phyloP scores from a whole-genome alignment of 2,888 invertebrate genomes.

The Euproctis similis region DNA sequence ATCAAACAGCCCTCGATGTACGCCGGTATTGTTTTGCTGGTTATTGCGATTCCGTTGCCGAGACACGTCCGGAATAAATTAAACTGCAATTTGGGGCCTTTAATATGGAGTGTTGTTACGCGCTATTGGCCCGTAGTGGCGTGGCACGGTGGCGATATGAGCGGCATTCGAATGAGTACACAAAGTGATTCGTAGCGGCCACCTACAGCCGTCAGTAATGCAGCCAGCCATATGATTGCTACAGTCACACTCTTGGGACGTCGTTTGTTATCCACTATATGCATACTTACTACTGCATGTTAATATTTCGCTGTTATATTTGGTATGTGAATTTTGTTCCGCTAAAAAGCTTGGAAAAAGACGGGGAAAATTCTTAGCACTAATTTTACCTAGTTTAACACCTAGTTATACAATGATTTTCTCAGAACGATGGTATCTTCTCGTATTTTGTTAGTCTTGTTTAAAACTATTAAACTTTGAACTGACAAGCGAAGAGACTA shows the following conservation, averaged over 20 bases:
- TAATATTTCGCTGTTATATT: no score
- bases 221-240: slow-evolving; percentile 53
- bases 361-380: no score
- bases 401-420: no score
- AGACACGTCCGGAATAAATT: slow-evolving; percentile 74
- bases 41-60: slow-evolving; percentile 72
- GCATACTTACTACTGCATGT: no score
- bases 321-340: no score
- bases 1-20: slow-evolving; percentile 57
- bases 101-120: slow-evolving; percentile 71
- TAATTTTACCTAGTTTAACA: no score
- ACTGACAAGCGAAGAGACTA: no score
- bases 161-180: slow-evolving; percentile 67
- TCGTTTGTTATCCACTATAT: slow-evolving; percentile 28
- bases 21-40: slow-evolving; percentile 64
- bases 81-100: slow-evolving; percentile 72
- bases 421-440: no score
- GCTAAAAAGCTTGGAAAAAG: no score
- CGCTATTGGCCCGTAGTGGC: slow-evolving; percentile 60
- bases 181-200: slow-evolving; percentile 47
- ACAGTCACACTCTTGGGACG: slow-evolving; percentile 34
- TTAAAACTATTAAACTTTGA: no score
- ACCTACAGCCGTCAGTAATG: slow-evolving; percentile 51
- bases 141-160: slow-evolving; percentile 56
- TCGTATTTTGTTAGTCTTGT: no score